Conservation (phyloP, 64 coral and sea anemone genomes). For the Actinia equina region DNA sequence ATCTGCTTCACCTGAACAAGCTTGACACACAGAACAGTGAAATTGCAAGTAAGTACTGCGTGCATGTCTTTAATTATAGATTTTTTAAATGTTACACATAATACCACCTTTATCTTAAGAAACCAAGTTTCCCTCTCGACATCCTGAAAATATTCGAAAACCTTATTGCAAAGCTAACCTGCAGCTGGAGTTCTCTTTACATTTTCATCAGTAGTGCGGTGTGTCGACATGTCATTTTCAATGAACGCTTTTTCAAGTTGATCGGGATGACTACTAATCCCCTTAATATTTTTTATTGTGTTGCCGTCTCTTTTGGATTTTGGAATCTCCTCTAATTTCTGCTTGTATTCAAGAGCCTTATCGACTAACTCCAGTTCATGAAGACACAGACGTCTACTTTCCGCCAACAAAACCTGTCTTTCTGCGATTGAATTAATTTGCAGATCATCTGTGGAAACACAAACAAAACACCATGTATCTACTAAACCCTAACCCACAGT, state of each 20-base stretch:
- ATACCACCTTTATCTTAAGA: too few relatives aligned
- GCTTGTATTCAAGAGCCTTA: neutral
- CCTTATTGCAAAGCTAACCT: neutral
- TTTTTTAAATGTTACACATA: too few relatives aligned
- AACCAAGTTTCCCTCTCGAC: too few relatives aligned
- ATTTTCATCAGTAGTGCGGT: neutral
- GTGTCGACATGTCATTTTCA: neutral
- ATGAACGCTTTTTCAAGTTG: neutral
- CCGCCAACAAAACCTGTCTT: neutral
- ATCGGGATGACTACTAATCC: neutral
- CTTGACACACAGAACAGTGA: too few relatives aligned
- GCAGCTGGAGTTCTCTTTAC: neutral
- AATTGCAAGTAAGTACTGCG: too few relatives aligned
- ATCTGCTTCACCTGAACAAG: neutral
- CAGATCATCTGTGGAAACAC: neutral
- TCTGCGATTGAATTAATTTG: neutral
- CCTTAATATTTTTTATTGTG: neutral
- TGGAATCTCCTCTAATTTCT: neutral
- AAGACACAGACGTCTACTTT: neutral
- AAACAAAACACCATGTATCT: neutral
- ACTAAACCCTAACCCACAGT: too few relatives aligned
- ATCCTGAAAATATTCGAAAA: too few relatives aligned
- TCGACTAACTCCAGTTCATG: neutral
- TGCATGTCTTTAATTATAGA: too few relatives aligned
- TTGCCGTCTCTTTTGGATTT: neutral